Percentiles rank a stretch among this genome's conserved stretches.
Evolutionary conservation across 2,797 vertebrate species (phyloP).

Genomic region (Sphenopsis melanotis): DNA sequence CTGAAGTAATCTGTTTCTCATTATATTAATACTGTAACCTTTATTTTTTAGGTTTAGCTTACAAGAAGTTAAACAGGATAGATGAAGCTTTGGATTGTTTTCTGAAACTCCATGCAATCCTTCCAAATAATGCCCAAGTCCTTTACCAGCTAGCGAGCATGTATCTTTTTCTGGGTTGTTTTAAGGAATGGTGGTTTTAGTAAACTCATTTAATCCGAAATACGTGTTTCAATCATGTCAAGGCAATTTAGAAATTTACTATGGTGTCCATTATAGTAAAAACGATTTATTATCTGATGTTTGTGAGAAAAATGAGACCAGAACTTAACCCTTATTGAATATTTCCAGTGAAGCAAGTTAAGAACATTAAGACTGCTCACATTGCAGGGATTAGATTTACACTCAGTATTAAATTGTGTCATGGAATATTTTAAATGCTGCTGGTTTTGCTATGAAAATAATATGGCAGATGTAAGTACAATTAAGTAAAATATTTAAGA

Average conservation of each 20-base stretch:
- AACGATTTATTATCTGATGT: neutral
- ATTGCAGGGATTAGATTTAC: neutral
- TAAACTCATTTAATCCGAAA: neutral
- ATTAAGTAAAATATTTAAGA: neutral
- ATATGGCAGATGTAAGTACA: neutral
- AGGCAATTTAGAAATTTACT: neutral
- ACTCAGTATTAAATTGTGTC: neutral
- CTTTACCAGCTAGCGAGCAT: slow-evolving; percentile 90
- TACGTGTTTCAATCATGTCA: fast-evolving
- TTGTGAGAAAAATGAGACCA: neutral
- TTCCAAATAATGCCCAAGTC: slow-evolving; percentile 89
- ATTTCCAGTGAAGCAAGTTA: neutral
- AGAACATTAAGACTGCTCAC: neutral
- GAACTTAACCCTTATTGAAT: neutral
- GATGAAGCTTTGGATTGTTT: slow-evolving; percentile 95
- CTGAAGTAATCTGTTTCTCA: neutral
- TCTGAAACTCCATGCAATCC: slow-evolving; percentile 92
- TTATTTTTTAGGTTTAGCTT: slow-evolving; percentile 82
- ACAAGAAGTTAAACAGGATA: slow-evolving; percentile 86
- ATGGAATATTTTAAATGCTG: neutral
- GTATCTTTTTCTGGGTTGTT: slow-evolving; percentile 81
- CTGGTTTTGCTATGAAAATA: neutral
- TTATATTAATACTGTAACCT: neutral
- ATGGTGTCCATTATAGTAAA: neutral
- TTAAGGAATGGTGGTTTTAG: neutral